These are phyloP conservation scores for Percopsis transmontana DNA, from an alignment of 2,113 vertebrate genomes.

Conservation along the genomic window DNA sequence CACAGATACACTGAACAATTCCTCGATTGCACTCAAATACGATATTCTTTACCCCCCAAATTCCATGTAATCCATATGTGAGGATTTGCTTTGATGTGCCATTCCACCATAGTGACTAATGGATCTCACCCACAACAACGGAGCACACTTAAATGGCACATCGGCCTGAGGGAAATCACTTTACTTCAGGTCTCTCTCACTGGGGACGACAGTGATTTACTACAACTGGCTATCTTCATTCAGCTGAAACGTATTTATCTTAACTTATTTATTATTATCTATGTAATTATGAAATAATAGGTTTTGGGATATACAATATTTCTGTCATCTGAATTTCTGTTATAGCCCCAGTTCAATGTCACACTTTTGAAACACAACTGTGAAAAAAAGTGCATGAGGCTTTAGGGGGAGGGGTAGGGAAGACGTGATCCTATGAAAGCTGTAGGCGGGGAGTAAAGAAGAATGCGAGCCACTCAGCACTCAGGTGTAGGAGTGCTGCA, in stretches of 20 bases:
- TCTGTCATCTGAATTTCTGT: too few relatives aligned
- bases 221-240: slow-evolving; percentile 56
- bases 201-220: slow-evolving; percentile 49
- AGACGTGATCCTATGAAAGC: too few relatives aligned
- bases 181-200: slow-evolving; percentile 75
- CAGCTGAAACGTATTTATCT: slow-evolving; percentile 36
- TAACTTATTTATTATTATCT: neutral
- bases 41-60: slow-evolving; percentile 78
- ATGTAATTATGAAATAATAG: too few relatives aligned
- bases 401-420: too few relatives aligned
- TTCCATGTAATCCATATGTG: slow-evolving; percentile 89
- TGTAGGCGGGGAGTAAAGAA: too few relatives aligned
- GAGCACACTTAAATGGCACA: slow-evolving; percentile 87
- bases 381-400: too few relatives aligned
- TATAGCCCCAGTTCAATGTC: too few relatives aligned
- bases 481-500: too few relatives aligned
- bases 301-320: too few relatives aligned
- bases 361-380: too few relatives aligned
- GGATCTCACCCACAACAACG: slow-evolving; percentile 92
- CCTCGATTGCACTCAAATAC: slow-evolving; percentile 69
- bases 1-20: slow-evolving; percentile 23
- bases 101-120: slow-evolving; percentile 87
- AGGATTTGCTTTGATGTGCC: slow-evolving; percentile 92
- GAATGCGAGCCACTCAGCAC: too few relatives aligned
- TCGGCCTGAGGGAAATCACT: slow-evolving; percentile 87